phyloP scores from a whole-genome alignment of 2,113 vertebrate species.

The Melozone crissalis region DNA sequence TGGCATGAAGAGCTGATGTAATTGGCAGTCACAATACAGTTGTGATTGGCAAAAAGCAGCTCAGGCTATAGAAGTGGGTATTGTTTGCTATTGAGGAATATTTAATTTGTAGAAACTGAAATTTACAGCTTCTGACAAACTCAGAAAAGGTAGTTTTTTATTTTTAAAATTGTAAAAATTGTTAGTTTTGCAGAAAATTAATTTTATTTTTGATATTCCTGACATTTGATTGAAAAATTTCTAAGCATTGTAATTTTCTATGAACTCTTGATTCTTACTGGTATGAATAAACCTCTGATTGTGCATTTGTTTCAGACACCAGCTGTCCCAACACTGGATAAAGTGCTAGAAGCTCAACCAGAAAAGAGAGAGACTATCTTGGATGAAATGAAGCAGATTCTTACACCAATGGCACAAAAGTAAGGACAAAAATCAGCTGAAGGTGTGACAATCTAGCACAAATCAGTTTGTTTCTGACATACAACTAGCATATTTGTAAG shows the following conservation, averaged over 20 bases:
- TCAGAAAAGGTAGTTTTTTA: background rate
- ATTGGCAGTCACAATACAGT: background rate
- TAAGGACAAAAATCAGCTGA: conserved; percentile 67
- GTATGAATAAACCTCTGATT: background rate
- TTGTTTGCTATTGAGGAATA: background rate
- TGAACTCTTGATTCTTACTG: background rate
- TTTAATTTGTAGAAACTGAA: background rate
- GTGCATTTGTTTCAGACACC: conserved; percentile 75
- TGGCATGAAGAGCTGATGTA: background rate
- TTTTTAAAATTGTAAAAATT: background rate
- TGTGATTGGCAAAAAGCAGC: background rate
- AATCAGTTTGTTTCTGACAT: background rate
- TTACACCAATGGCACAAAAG: conserved; percentile 93
- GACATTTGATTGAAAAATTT: background rate
- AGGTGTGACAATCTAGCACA: background rate
- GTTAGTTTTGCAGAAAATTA: background rate
- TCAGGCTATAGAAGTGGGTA: background rate
- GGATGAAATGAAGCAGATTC: conserved; percentile 94
- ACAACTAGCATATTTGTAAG: background rate
- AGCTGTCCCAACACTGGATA: conserved; percentile 82
- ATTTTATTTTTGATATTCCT: background rate
- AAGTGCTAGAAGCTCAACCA: conserved; percentile 83
- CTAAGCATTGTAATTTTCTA: background rate
- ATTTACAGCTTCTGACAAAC: background rate
- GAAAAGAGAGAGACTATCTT: conserved; percentile 84